Conservation (phyloP, 2,113 vertebrate species). For the Rhea americana region DNA sequence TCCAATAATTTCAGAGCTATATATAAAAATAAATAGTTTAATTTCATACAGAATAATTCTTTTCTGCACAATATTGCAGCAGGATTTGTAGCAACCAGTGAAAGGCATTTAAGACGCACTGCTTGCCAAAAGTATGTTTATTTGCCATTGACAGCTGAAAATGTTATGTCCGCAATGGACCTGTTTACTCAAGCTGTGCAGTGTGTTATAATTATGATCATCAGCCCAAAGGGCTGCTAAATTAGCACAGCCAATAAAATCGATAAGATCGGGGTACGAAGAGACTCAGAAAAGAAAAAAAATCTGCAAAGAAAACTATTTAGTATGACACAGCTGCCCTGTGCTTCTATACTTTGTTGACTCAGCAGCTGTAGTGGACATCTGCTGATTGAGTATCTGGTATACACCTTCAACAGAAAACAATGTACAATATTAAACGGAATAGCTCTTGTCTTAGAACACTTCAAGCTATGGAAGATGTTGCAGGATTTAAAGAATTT, state of each 20-base stretch:
- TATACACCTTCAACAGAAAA: background rate
- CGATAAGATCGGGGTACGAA: conserved; percentile 65
- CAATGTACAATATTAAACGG: background rate
- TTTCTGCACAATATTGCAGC: background rate
- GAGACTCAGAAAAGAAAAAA: conserved; percentile 26
- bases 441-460: background rate
- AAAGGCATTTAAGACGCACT: conserved; percentile 47
- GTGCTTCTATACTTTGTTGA: conserved; percentile 36
- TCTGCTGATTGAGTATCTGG: conserved; percentile 20
- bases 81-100: background rate
- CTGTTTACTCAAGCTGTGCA: conserved; percentile 49
- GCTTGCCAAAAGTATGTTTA: conserved; percentile 41
- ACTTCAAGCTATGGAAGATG: background rate
- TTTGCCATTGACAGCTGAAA: conserved; percentile 59
- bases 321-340: conserved; percentile 45
- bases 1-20: conserved; percentile 25
- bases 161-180: conserved; percentile 34
- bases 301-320: conserved; percentile 67
- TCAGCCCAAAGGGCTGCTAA: conserved; percentile 74
- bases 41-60: background rate
- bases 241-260: conserved; percentile 75
- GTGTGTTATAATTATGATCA: conserved; percentile 67
- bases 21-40: background rate
- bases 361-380: conserved; percentile 46
- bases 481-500: background rate